Percentiles rank a stretch among this genome's conserved stretches.
Evolutionary conservation across 2,888 invertebrate genomes (phyloP).

Genomic region (Parasteatoda lunata): DNA sequence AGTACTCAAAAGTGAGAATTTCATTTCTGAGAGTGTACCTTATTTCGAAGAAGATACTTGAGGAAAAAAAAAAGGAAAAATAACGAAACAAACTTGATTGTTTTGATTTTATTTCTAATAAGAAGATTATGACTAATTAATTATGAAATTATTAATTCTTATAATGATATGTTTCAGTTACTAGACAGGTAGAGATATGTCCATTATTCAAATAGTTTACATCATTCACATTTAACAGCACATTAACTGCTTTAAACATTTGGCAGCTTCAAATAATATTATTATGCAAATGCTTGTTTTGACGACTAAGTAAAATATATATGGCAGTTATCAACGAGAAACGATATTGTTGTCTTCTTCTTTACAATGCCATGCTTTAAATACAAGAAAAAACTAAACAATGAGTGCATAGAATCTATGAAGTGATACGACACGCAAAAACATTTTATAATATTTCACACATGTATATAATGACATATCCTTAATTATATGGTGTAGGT

Average conservation of each 20-base stretch:
- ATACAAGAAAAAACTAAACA: background rate
- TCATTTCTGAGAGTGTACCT: no score
- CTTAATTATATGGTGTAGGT: no score
- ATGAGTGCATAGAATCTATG: background rate
- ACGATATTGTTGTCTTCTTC: background rate
- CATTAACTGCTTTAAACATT: constrained; percentile 31
- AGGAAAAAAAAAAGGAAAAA: background rate
- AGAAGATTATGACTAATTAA: constrained; percentile 55
- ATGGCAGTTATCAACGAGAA: no score
- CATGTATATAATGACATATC: background rate
- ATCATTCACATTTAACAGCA: constrained; percentile 31
- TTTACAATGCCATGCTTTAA: background rate
- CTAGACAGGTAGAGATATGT: constrained; percentile 64
- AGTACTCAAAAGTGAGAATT: no score
- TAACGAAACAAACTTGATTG: constrained; percentile 4
- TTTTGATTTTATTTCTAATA: constrained; percentile 59
- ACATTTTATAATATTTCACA: background rate
- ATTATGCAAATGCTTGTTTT: no score
- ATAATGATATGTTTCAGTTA: constrained; percentile 67
- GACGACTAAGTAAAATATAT: no score
- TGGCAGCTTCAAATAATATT: background rate
- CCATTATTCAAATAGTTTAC: constrained; percentile 15
- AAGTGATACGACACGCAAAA: background rate
- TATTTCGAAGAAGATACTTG: background rate
- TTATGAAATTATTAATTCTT: constrained; percentile 60